phyloP scores from a whole-genome alignment of 2,888 invertebrate genomes.

The Chesias legatella region DNA sequence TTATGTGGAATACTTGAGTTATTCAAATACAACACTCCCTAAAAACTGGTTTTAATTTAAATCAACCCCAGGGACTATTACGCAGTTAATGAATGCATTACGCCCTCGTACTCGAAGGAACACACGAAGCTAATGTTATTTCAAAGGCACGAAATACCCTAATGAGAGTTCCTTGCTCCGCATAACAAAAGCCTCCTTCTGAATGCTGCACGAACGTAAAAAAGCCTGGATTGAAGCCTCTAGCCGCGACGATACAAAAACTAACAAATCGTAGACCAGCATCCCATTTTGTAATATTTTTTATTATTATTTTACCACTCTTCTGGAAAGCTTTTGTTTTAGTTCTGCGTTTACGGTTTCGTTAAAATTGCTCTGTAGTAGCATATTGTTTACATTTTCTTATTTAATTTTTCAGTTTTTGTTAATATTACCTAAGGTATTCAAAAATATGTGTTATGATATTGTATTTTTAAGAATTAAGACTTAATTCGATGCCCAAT shows the following conservation, averaged over 20 bases:
- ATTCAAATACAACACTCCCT: slow-evolving; percentile 12
- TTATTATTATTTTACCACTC: slow-evolving; percentile 45
- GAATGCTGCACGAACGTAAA: slow-evolving; percentile 64
- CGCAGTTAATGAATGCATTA: slow-evolving; percentile 46
- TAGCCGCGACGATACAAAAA: slow-evolving; percentile 47
- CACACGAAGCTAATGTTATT: slow-evolving; percentile 62
- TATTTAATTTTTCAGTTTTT: not conserved
- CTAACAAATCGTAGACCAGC: slow-evolving; percentile 46
- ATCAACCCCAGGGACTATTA: slow-evolving; percentile 37
- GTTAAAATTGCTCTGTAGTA: slow-evolving; percentile 39
- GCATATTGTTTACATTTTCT: slow-evolving; percentile 32
- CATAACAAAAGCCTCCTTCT: slow-evolving; percentile 62
- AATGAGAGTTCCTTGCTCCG: slow-evolving; percentile 65
- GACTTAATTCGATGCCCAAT: no score
- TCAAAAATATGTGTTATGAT: no score
- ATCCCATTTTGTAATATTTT: slow-evolving; percentile 49
- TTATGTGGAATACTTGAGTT: no score
- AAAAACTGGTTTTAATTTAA: slow-evolving; percentile 33
- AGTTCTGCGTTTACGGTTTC: slow-evolving; percentile 43
- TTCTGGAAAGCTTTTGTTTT: slow-evolving; percentile 45
- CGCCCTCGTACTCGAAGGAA: slow-evolving; percentile 34
- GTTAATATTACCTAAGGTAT: no score
- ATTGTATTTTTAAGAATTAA: no score
- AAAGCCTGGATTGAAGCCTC: slow-evolving; percentile 55
- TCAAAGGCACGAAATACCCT: slow-evolving; percentile 66